These are phyloP conservation scores for Vireo griseus DNA, from an alignment of 2,797 vertebrate species.

Conservation along the genomic window DNA sequence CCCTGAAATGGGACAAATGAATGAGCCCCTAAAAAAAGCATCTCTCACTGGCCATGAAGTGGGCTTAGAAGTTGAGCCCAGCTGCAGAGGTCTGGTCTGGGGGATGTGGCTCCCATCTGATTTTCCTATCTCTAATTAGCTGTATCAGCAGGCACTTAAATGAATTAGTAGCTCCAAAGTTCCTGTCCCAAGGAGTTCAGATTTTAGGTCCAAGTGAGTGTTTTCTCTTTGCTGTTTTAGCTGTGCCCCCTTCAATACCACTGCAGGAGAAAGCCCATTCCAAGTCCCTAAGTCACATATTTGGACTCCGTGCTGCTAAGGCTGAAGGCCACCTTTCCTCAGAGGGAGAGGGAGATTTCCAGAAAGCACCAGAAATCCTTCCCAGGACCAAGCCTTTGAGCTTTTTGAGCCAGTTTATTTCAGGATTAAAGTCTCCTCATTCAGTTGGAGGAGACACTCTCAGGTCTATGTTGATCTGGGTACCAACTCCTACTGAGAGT, in stretches of 20 bases:
- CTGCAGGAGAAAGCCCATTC: rapidly evolving
- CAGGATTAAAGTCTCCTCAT: background rate
- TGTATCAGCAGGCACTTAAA: background rate
- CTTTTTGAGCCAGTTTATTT: background rate
- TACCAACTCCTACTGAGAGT: background rate
- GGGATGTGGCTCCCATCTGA: background rate
- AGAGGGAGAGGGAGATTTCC: background rate
- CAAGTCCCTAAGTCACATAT: rapidly evolving
- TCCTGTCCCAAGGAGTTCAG: background rate
- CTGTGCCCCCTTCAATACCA: background rate
- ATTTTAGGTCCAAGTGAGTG: background rate
- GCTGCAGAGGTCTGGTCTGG: background rate
- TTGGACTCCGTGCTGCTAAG: background rate
- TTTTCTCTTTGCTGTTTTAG: background rate
- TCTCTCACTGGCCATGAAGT: background rate
- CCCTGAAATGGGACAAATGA: background rate
- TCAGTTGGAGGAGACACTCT: background rate
- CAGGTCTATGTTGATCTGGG: background rate
- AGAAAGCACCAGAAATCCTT: background rate
- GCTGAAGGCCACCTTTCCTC: background rate
- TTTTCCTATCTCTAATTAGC: background rate
- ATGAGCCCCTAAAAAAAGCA: background rate
- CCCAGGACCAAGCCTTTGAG: background rate
- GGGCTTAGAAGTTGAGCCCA: background rate
- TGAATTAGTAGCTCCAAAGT: background rate